A percentile compares a stretch with the other conserved stretches of the same genome.
Evolutionary conservation across 1,140 invertebrate genomes (phyloP).

Genomic region (Drosophila cardini): DNA sequence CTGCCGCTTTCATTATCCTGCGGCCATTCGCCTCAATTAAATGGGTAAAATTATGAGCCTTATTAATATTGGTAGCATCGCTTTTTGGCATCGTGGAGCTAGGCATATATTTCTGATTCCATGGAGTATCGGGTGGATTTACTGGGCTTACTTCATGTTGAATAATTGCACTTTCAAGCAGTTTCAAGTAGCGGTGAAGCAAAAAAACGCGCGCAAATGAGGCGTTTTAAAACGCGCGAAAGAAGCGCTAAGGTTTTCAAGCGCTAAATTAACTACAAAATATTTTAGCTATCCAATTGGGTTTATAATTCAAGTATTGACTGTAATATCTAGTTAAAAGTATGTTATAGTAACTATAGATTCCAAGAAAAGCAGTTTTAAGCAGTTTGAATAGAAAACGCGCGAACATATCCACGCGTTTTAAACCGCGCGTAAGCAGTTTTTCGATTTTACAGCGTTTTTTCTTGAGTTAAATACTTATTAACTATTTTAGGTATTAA

Average conservation of each 20-base stretch:
- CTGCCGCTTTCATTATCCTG: conserved; percentile 55
- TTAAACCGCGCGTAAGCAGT: too few species aligned
- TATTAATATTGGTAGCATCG: conserved; percentile 53
- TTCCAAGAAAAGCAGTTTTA: too few species aligned
- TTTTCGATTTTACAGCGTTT: too few species aligned
- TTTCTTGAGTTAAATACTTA: too few species aligned
- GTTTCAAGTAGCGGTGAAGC: neutral
- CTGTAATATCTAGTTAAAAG: too few species aligned
- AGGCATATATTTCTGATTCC: neutral
- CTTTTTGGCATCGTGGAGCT: conserved; percentile 1
- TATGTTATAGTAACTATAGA: too few species aligned
- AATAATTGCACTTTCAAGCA: conserved; percentile 40
- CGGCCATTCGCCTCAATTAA: conserved; percentile 60
- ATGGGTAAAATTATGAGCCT: conserved; percentile 62
- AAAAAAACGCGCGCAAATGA: neutral
- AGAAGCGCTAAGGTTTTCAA: neutral
- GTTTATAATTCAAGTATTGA: too few species aligned
- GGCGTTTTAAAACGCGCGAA: neutral
- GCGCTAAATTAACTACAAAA: too few species aligned
- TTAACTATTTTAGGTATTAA: too few species aligned
- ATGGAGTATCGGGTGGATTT: conserved; percentile 24
- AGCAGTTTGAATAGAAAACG: too few species aligned
- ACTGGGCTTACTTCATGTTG: conserved; percentile 45
- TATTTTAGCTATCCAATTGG: too few species aligned
- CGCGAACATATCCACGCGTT: too few species aligned